Percentiles rank a stretch among this genome's conserved stretches.
Conservation (phyloP, 2,797 vertebrate species). For the Parambassis ranga region DNA sequence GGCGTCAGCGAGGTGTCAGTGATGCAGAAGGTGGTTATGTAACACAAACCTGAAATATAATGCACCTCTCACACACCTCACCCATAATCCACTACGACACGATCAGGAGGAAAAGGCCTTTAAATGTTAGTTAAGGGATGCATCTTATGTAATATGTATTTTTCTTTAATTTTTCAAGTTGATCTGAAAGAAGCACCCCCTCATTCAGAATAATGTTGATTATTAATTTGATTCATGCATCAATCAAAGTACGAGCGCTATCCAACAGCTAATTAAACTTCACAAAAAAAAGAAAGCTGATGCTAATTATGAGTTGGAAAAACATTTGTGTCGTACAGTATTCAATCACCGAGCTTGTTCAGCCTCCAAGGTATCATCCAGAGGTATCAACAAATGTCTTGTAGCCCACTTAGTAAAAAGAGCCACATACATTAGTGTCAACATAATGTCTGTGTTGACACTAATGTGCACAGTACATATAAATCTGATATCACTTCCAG, state of each 20-base stretch:
- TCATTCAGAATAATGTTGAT: too few relatives aligned
- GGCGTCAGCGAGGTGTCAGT: constrained; percentile 18
- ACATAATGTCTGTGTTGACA: background rate
- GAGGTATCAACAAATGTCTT: constrained; percentile 7
- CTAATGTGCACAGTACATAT: too few relatives aligned
- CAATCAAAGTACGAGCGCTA: constrained; percentile 14
- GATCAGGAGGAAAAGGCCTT: constrained; percentile 6
- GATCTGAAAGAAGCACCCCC: too few relatives aligned
- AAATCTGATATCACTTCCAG: too few relatives aligned
- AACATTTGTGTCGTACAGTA: constrained; percentile 7
- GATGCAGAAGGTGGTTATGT: constrained; percentile 2
- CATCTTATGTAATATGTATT: too few relatives aligned
- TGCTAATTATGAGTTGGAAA: constrained; percentile 15
- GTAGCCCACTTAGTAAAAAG: background rate
- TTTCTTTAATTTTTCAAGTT: too few relatives aligned
- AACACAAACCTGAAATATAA: constrained; percentile 38
- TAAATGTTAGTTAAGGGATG: too few relatives aligned
- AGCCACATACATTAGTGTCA: background rate
- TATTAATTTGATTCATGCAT: too few relatives aligned
- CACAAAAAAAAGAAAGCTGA: constrained; percentile 16
- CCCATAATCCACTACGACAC: constrained; percentile 25
- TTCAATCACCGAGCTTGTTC: background rate
- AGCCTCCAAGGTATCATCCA: constrained; percentile 20
- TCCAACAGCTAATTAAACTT: constrained; percentile 25
- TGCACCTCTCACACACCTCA: constrained; percentile 10